Evolutionary conservation across 2,113 vertebrate species (phyloP), one percentile per base, ranked within the genome.

Genomic region (Vanacampus margaritifer): DNA sequence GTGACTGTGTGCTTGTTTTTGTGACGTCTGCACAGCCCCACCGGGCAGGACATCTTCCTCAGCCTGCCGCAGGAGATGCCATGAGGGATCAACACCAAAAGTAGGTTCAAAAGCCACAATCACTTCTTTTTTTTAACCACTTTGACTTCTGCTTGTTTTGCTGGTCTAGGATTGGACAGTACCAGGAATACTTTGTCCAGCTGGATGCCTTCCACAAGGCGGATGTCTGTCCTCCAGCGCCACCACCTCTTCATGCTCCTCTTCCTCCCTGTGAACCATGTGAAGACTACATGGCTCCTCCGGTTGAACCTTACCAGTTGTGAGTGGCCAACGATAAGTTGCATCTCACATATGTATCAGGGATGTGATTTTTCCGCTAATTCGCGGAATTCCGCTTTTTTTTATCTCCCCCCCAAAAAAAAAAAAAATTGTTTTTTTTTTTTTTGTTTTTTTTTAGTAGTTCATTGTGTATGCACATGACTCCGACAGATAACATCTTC

Each of bases 101-200:
- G 87, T 82, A 35, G 67, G 69, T 24, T 6, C 19, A 43, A 39
- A 59, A 60, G 5, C 28, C 1, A 23, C 16, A 46, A 8, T 21
- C 17, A 19, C 45, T 46, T 19, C 7, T 19, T 46, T 46, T 43
- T 64, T 19, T 21, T 26, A 48, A 7, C 12, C 11, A 17, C 21
- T 50, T 35, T 28, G 19, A 36, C 12, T 50, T 16, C 28, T 17
- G 2, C 14, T 57, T 19, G 26, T 32, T 57, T 51, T 12, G 1
- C 24, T 65, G 45, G 1, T 21, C 78, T 64, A 90, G 82, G 74
- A 58, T 73, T 58, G 87, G 66, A 60, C 85, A 86, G 65, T 95
- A 93, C 74, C 82, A 77, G 23, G 88, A 92, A 80, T 93, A 91
- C 69, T 90, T 90, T 57, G 89, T 83, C 63, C 90, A 91, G 64